A percentile compares a stretch with the other conserved stretches of the same genome.
Evolutionary conservation across 2,113 vertebrate genomes (phyloP).

Genomic region (Dryoscopus gambensis): DNA sequence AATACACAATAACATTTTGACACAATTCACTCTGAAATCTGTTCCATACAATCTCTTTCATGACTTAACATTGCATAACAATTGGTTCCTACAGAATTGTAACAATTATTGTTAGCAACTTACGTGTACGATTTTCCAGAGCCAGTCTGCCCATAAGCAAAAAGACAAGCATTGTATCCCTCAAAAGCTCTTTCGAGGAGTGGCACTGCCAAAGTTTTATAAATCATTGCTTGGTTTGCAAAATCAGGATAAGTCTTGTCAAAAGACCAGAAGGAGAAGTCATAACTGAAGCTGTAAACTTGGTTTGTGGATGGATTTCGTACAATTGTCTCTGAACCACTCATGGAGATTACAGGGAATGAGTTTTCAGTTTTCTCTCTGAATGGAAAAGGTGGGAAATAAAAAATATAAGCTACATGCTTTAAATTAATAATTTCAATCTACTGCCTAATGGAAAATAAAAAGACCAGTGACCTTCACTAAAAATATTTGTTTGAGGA

Average conservation of each 20-base stretch:
- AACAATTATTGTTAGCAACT: conserved; percentile 25
- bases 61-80: neutral
- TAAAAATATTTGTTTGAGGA: neutral
- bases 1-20: neutral
- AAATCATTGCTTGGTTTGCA: conserved; percentile 82
- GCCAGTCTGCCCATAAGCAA: conserved; percentile 96
- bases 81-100: neutral
- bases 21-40: neutral
- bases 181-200: conserved; percentile 88
- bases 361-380: conserved; percentile 85
- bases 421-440: neutral
- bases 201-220: conserved; percentile 80
- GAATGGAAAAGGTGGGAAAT: neutral
- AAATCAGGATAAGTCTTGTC: conserved; percentile 75
- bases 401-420: neutral
- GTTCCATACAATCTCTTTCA: neutral
- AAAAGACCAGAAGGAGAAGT: conserved; percentile 90
- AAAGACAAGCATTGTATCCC: conserved; percentile 93
- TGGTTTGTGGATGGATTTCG: conserved; percentile 82
- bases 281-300: conserved; percentile 81
- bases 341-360: conserved; percentile 80
- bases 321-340: conserved; percentile 79
- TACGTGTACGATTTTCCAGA: conserved; percentile 98
- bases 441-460: neutral
- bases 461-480: neutral